A percentile compares a stretch with the other conserved stretches of the same genome.
These are phyloP conservation scores for Cynopterus brachyotis DNA, from an alignment of 2,113 vertebrate species.

Conservation along the genomic window DNA sequence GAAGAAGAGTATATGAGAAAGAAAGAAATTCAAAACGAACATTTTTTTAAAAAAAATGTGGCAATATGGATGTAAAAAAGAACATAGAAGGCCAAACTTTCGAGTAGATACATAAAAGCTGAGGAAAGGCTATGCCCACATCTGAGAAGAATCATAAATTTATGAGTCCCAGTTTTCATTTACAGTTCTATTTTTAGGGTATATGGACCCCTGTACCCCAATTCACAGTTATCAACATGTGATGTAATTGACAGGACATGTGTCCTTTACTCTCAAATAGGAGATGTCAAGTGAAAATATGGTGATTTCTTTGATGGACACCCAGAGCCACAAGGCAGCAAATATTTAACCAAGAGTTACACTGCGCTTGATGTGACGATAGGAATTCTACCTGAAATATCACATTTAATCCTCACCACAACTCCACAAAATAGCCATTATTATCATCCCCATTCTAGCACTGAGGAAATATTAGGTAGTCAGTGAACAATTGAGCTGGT, in stretches of 20 bases:
- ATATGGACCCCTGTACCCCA: rapidly evolving
- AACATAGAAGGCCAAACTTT: neutral
- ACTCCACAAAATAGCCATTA: neutral
- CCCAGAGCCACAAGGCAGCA: neutral
- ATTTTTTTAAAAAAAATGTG: neutral
- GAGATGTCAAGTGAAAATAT: neutral
- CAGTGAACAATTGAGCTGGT: neutral
- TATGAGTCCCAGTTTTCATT: neutral
- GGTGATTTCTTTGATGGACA: neutral
- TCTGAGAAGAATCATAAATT: neutral
- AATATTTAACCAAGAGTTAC: neutral
- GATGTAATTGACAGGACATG: neutral
- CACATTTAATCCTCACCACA: neutral
- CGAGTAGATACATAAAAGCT: neutral
- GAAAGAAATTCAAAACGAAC: neutral
- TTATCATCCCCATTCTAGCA: neutral
- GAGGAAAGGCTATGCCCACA: neutral
- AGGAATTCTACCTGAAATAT: neutral
- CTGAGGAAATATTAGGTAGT: neutral
- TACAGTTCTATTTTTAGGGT: neutral
- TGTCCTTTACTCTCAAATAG: neutral
- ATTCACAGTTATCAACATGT: neutral
- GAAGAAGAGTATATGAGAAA: neutral
- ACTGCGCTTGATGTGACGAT: neutral
- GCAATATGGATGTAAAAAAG: neutral